Evolutionary conservation across 1,140 invertebrate genomes (phyloP), one percentile per base, ranked within the genome.

Genomic region (Phthorimaea operculella): DNA sequence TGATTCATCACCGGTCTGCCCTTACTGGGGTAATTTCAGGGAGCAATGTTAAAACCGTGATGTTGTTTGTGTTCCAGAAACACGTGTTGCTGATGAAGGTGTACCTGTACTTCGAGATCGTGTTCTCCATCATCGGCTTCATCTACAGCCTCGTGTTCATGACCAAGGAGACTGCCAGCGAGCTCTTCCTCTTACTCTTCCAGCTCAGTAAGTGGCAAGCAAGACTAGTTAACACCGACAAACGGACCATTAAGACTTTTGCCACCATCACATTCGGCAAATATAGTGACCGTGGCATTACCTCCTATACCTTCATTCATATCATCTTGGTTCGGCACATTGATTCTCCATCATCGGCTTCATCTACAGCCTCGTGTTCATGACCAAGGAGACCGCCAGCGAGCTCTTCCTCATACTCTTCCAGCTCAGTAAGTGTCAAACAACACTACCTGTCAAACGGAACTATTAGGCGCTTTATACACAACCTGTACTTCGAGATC

Each of bases 401-500:
- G 80, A 83, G 47, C 64, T 83, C 14, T 80, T 80, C 64, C 52
- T 83, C 0, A 70, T 80, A 58, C 68, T 81, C 14, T 80, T 79
- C 64, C 73, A 81, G 68, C 42, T 83, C 12, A 72, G 79, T 81
- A 66, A 78, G 79, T 72, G n/a, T n/a, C n/a, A n/a, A n/a, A n/a
- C n/a, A n/a, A n/a, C n/a, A n/a, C n/a, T n/a, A n/a, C n/a, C n/a
- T n/a, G n/a, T n/a, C n/a, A n/a, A n/a, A n/a, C n/a, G n/a, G n/a
- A n/a, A n/a, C n/a, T n/a, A n/a, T n/a, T n/a, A n/a, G n/a, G n/a
- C n/a, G n/a, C n/a, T n/a, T n/a, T n/a, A n/a, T n/a, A n/a, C n/a
- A n/a, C n/a, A n/a, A 80, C 58, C 55, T 84, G 33, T 79, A 80
- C 63, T 82, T 82, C 55, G 76, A 84, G 63, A 78, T 82, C 8